A percentile compares a stretch with the other conserved stretches of the same genome.
Evolutionary conservation across 2,888 invertebrate genomes (phyloP).

Genomic region (Leptogaster cylindrica): DNA sequence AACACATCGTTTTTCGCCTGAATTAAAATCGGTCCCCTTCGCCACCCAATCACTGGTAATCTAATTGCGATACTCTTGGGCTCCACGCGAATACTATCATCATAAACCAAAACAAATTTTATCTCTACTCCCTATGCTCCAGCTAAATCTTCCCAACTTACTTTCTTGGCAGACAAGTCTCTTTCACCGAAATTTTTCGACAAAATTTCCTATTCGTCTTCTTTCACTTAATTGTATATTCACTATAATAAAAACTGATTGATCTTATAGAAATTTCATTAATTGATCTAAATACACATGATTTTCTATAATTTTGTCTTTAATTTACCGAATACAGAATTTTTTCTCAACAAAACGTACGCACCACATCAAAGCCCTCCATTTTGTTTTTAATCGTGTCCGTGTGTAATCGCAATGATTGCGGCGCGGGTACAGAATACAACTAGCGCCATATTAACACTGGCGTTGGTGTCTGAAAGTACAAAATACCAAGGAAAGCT

Average conservation of each 20-base stretch:
- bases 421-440: slow-evolving; percentile 30
- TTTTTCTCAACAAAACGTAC: slow-evolving; percentile 59
- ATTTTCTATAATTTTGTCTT: slow-evolving; percentile 49
- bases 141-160: slow-evolving; percentile 13
- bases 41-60: not conserved
- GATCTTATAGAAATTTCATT: slow-evolving; percentile 1
- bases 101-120: slow-evolving; percentile 24
- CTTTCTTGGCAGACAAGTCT: slow-evolving; percentile 34
- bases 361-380: slow-evolving; percentile 63
- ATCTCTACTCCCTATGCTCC: not conserved
- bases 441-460: slow-evolving; percentile 34
- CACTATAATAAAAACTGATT: slow-evolving; percentile 3
- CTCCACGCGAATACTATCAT: not conserved
- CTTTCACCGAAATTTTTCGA: slow-evolving; percentile 9
- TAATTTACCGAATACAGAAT: slow-evolving; percentile 59
- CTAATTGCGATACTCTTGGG: not conserved
- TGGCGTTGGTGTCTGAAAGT: slow-evolving; percentile 29
- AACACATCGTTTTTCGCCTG: not conserved
- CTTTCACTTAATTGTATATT: slow-evolving; percentile 17
- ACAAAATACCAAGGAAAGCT: slow-evolving; percentile 32
- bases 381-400: slow-evolving; percentile 58
- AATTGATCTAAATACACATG: slow-evolving; percentile 30
- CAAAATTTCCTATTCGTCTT: slow-evolving; percentile 21
- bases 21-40: too few relatives aligned
- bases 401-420: slow-evolving; percentile 34